Percentiles rank a stretch among this genome's conserved stretches.
Evolutionary conservation across 2,888 invertebrate species (phyloP).

Genomic region (Drosophila greeni): DNA sequence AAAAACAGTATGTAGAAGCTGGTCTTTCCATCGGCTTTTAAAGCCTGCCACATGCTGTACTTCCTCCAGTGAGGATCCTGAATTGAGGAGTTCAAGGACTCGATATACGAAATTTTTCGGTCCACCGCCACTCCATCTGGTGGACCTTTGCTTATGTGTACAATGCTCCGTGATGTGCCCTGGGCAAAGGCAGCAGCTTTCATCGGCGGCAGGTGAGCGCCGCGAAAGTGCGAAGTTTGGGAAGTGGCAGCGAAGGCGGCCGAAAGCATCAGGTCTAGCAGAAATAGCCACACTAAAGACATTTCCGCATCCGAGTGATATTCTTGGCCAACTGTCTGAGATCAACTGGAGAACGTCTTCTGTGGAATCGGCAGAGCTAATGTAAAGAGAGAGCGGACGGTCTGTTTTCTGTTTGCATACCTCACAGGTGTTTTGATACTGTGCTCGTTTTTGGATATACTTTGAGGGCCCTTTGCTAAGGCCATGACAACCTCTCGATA

Average conservation of each 20-base stretch:
- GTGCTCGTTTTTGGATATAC: neutral
- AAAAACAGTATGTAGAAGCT: conserved; percentile 38
- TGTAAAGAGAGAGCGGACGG: neutral
- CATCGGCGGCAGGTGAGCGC: too few relatives aligned
- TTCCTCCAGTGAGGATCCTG: neutral
- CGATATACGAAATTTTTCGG: neutral
- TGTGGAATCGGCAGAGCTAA: neutral
- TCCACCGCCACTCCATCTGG: neutral
- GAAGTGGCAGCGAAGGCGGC: neutral
- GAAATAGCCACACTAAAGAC: conserved; percentile 13
- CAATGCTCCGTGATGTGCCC: neutral
- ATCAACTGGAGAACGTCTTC: conserved; percentile 8
- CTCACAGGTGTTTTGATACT: conserved; percentile 40
- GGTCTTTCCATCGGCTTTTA: conserved; percentile 4
- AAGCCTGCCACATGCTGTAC: conserved; percentile 11
- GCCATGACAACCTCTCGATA: conserved; percentile 5
- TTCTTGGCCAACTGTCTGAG: neutral
- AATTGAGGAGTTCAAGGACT: neutral
- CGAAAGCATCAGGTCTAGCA: neutral
- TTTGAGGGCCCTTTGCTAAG: conserved; percentile 5
- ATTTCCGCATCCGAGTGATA: conserved; percentile 7
- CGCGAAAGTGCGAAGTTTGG: neutral
- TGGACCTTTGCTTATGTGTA: neutral
- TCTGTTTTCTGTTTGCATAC: conserved; percentile 42
- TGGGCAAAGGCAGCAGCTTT: neutral